Evolutionary conservation across 2,888 invertebrate genomes (phyloP).

Genomic region (Pocota personata): DNA sequence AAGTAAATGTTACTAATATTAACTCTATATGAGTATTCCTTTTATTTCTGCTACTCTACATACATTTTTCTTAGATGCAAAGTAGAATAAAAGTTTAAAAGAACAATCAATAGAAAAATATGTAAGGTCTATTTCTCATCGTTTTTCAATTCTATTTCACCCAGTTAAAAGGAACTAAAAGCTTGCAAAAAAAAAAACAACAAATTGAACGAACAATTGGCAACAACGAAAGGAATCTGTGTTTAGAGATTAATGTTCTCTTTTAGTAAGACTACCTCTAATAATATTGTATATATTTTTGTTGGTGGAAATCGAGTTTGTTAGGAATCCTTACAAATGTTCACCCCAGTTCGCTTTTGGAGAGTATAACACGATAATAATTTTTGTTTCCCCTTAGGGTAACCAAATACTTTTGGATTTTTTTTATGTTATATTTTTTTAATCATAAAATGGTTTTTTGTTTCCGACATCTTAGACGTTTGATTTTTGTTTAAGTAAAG

Average conservation of each 20-base stretch:
- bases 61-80: not conserved
- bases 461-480: no score
- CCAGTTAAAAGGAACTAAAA: slow-evolving; percentile 9
- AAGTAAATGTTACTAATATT: not conserved
- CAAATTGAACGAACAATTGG: not conserved
- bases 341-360: slow-evolving; percentile 67
- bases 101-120: slow-evolving; percentile 24
- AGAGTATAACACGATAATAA: slow-evolving; percentile 66
- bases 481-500: no score
- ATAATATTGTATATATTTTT: slow-evolving; percentile 45
- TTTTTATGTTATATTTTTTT: not conserved
- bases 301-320: slow-evolving; percentile 56
- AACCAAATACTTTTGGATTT: slow-evolving; percentile 33
- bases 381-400: slow-evolving; percentile 54
- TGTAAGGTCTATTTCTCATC: slow-evolving; percentile 8
- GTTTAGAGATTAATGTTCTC: slow-evolving; percentile 70
- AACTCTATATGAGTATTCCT: not conserved
- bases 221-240: slow-evolving; percentile 54
- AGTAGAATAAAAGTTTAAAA: not conserved
- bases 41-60: not conserved
- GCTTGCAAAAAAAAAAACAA: not conserved
- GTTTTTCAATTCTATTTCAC: slow-evolving; percentile 31
- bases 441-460: not conserved
- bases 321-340: slow-evolving; percentile 59
- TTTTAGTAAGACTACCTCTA: slow-evolving; percentile 40